These are phyloP conservation scores for Ylistrum balloti DNA, from an alignment of 1,140 invertebrate species.

Conservation along the genomic window DNA sequence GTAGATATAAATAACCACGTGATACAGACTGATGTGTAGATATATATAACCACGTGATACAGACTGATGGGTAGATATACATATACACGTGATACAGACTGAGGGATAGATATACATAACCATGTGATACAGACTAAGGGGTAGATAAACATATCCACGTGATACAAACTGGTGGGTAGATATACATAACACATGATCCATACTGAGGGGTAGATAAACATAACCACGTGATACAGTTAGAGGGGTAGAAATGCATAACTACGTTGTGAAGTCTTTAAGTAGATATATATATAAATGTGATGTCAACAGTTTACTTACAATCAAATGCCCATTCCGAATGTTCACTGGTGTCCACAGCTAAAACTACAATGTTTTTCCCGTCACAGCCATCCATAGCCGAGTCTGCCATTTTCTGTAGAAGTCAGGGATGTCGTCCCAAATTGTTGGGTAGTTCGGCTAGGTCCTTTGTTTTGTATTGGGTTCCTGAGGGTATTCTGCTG, in stretches of 20 bases:
- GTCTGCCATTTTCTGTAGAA: not conserved
- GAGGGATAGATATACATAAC: not conserved
- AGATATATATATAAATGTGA: too few relatives aligned
- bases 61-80: not conserved
- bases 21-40: not conserved
- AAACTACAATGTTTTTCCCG: not conserved
- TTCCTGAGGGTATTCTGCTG: not conserved
- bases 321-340: slow-evolving; percentile 20
- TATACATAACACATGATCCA: not conserved
- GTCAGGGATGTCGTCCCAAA: not conserved
- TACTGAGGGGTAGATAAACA: not conserved
- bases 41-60: too few relatives aligned
- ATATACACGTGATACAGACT: not conserved
- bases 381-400: slow-evolving; percentile 2
- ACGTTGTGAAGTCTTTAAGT: too few relatives aligned
- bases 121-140: not conserved
- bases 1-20: slow-evolving; percentile 8
- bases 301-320: not conserved
- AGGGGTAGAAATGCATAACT: not conserved
- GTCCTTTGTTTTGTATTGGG: not conserved
- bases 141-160: not conserved
- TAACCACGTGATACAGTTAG: not conserved
- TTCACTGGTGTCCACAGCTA: not conserved
- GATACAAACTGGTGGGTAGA: not conserved
- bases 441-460: not conserved